Conservation (phyloP, 2,797 vertebrate genomes). For the Helarctos malayanus region DNA sequence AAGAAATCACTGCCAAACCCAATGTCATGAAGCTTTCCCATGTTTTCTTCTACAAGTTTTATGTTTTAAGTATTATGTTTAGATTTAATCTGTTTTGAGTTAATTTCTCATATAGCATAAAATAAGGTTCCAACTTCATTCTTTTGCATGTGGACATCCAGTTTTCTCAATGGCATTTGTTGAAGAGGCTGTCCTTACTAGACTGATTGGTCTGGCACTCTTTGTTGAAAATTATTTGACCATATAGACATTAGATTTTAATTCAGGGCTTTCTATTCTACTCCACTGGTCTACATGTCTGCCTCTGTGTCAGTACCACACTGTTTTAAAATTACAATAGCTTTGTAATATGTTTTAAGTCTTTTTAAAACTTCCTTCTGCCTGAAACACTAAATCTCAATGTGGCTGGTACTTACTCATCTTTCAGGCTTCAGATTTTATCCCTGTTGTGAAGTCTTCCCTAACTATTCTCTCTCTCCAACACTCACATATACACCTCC, state of each 20-base stretch:
- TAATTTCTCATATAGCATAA: not conserved
- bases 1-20: not conserved
- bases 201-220: not conserved
- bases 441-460: not conserved
- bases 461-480: not conserved
- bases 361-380: not conserved
- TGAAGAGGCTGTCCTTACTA: not conserved
- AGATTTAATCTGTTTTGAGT: not conserved
- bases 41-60: not conserved
- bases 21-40: not conserved
- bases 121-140: not conserved
- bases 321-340: not conserved
- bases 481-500: not conserved
- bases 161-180: not conserved
- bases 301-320: not conserved
- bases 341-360: not conserved
- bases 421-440: not conserved
- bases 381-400: constrained; percentile 45
- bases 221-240: not conserved
- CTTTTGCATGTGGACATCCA: not conserved
- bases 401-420: not conserved
- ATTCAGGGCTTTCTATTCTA: not conserved
- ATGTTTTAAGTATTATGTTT: not conserved
- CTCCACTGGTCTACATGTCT: not conserved
- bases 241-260: not conserved